Base-by-base conservation (phyloP, 2,888 invertebrate genomes). In the Tenthredo mesomela region DNA sequence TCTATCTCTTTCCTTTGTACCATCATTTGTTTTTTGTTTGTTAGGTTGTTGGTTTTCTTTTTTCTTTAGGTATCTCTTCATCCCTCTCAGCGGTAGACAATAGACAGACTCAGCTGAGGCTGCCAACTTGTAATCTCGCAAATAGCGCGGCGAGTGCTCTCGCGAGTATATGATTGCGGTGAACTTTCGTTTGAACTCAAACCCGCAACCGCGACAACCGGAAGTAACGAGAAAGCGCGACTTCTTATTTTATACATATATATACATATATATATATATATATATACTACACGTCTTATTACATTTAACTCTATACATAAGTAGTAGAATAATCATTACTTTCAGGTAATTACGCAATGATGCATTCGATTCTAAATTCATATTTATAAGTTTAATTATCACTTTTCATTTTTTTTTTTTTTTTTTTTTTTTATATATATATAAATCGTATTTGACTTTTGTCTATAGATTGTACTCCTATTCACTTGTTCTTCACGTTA, bases 131-230 rank as follows among this genome's bases (percentile, higher is more conserved):
- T 77, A 77, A 77, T 77, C 77, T 77, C 75, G 77, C 77, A 77
- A 77, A 77, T 54, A 77, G 77, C 75, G 75, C 21, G 61, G 21
- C 33, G 67, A 67, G 33, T 33, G 33, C 54, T 50, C 77, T 50
- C 71, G 43, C 71, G 43, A 21, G 43, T 43, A 25, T n/a, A 77
- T 18, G 77, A 77, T 77, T 77, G 54, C 77, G 77, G 77, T 77
- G 77, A 77, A 77, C 77, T 77, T 77, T 47, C 77, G 77, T 77
- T 77, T 77, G 77, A 77, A 77, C 77, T 77, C 29, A 29, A 40
- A 29, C n/a, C 77, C 29, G 77, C 33, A 75, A 75, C 75, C 47
- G 33, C 47, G 75, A 75, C 12, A 75, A 75, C 75, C 75, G 75
- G 77, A 77, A 77, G 50, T 77, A 77, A 77, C 77, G 50, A 54